These are phyloP conservation scores for Sthenelais limicola DNA, from an alignment of 2,888 invertebrate genomes.

Conservation along the genomic window DNA sequence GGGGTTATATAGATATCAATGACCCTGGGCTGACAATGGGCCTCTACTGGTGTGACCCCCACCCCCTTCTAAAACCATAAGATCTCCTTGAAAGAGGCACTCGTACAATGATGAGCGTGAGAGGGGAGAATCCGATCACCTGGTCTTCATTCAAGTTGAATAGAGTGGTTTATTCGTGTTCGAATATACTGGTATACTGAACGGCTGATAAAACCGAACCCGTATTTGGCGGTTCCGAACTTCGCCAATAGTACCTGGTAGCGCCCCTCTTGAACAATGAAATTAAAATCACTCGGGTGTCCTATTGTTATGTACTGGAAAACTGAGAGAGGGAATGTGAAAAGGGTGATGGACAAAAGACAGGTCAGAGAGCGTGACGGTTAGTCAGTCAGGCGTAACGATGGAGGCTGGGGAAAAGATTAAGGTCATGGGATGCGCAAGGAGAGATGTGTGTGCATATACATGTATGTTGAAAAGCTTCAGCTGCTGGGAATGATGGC, in stretches of 20 bases:
- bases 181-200: too few relatives aligned
- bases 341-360: background rate
- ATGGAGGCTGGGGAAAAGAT: background rate
- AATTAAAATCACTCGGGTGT: too few relatives aligned
- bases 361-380: constrained; percentile 21
- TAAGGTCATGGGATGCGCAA: background rate
- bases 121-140: too few relatives aligned
- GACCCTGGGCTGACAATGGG: background rate
- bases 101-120: background rate
- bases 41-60: background rate
- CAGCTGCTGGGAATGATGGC: too few relatives aligned
- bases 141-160: too few relatives aligned
- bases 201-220: too few relatives aligned
- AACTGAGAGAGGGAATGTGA: constrained; percentile 1
- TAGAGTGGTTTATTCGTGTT: too few relatives aligned
- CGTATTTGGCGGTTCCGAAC: too few relatives aligned
- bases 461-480: too few relatives aligned
- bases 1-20: constrained; percentile 3
- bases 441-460: background rate
- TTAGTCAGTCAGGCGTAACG: background rate
- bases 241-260: too few relatives aligned
- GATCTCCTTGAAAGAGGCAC: background rate
- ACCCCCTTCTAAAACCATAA: background rate
- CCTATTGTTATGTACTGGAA: too few relatives aligned
- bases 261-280: too few relatives aligned